Percentiles rank a stretch among this genome's conserved stretches.
Evolutionary conservation across 2,888 invertebrate species (phyloP).

Genomic region (Melangyna quadrimaculata): DNA sequence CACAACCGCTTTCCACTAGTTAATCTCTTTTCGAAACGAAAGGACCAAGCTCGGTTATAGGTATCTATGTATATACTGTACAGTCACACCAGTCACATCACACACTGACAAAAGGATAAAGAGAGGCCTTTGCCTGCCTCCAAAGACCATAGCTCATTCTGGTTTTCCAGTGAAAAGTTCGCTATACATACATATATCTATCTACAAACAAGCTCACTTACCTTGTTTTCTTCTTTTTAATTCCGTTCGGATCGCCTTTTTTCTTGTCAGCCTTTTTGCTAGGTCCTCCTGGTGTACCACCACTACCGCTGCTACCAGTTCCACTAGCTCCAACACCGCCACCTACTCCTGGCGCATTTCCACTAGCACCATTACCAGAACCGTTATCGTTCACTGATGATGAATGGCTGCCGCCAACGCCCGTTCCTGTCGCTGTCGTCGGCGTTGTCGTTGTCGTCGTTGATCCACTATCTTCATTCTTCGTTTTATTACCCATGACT

Average conservation of each 20-base stretch:
- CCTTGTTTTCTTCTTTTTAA: conserved; percentile 96
- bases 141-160: not conserved
- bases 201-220: conserved; percentile 78
- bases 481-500: conserved; percentile 67
- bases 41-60: not conserved
- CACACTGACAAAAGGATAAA: conserved; percentile 45
- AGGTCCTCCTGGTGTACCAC: conserved; percentile 77
- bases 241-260: conserved; percentile 91
- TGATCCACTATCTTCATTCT: conserved; percentile 60
- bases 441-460: conserved; percentile 50
- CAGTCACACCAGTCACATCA: conserved; percentile 4
- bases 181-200: not conserved
- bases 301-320: conserved; percentile 31
- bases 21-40: conserved; percentile 64
- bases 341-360: conserved; percentile 49
- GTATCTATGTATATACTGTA: too few species aligned
- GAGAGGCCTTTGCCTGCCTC: conserved; percentile 18
- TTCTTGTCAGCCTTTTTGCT: conserved; percentile 89
- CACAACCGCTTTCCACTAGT: conserved; percentile 54
- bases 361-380: conserved; percentile 42
- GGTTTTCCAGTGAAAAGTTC: conserved; percentile 1
- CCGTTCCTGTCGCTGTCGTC: conserved; percentile 57
- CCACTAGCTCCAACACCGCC: conserved; percentile 33
- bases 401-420: conserved; percentile 59
- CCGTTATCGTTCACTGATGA: conserved; percentile 67